A percentile compares a stretch with the other conserved stretches of the same genome.
These are phyloP conservation scores for Parnassius smintheus DNA, from an alignment of 2,888 invertebrate species.

Conservation along the genomic window DNA sequence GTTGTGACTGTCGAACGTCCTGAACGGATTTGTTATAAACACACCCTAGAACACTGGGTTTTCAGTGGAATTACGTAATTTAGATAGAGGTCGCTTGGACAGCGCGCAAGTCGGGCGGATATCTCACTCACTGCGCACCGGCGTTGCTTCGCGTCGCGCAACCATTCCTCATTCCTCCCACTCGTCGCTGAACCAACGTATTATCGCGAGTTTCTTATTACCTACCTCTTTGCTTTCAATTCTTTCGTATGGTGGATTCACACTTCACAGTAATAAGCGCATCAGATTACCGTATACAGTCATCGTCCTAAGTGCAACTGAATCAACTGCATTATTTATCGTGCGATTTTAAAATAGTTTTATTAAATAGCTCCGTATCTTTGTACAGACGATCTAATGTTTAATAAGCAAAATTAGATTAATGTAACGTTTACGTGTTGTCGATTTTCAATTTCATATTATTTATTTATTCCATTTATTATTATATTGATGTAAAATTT, in stretches of 20 bases:
- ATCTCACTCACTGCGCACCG: constrained; percentile 78
- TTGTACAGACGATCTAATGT: too few species aligned
- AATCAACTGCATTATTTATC: constrained; percentile 45
- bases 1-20: constrained; percentile 56
- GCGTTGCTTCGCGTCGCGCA: constrained; percentile 64
- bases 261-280: constrained; percentile 56
- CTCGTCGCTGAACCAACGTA: constrained; percentile 61
- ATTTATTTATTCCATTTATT: too few species aligned
- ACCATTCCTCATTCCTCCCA: constrained; percentile 73
- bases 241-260: constrained; percentile 44
- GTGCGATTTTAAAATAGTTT: background rate
- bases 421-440: too few species aligned
- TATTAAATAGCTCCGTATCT: too few species aligned
- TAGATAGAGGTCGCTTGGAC: constrained; percentile 75
- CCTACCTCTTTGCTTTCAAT: constrained; percentile 70
- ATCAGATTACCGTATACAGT: constrained; percentile 59
- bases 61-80: constrained; percentile 76
- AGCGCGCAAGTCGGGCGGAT: constrained; percentile 78
- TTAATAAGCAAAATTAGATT: too few species aligned
- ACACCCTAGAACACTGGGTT: constrained; percentile 72
- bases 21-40: constrained; percentile 61
- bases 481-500: too few species aligned
- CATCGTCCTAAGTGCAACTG: constrained; percentile 31
- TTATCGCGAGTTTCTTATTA: constrained; percentile 76
- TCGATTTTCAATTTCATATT: too few species aligned